Conservation (phyloP, 23 tunicate species). For the Trididemnum miniatum region DNA sequence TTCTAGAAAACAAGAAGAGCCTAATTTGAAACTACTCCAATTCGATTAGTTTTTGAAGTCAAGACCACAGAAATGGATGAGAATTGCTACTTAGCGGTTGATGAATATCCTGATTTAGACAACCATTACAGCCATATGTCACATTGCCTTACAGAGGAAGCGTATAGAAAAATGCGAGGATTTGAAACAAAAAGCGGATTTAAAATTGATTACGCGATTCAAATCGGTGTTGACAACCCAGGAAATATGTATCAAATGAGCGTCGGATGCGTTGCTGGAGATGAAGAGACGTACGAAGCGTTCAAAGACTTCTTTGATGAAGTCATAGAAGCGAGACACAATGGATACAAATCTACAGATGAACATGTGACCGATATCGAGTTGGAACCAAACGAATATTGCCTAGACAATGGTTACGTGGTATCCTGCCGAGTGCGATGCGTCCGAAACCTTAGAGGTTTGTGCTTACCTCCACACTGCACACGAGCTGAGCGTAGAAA, state of each 20-base stretch:
- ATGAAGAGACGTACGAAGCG: slow-evolving; percentile 38
- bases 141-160: slow-evolving; percentile 63
- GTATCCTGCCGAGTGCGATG: slow-evolving; percentile 15
- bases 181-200: slow-evolving; percentile 56
- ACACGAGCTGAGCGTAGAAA: slow-evolving; percentile 84
- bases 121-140: slow-evolving; percentile 85
- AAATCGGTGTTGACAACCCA: slow-evolving; percentile 77
- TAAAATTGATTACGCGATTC: slow-evolving; percentile 62
- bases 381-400: not conserved
- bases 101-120: slow-evolving; percentile 64
- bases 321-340: slow-evolving; percentile 45
- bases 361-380: not conserved
- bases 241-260: slow-evolving; percentile 32
- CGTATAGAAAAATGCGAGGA: slow-evolving; percentile 44
- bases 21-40: too few relatives aligned
- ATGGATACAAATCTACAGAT: slow-evolving; percentile 32
- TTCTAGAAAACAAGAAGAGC: too few relatives aligned
- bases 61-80: too few relatives aligned
- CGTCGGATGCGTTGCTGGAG: slow-evolving; percentile 52
- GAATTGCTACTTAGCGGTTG: not conserved
- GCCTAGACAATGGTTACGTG: not conserved
- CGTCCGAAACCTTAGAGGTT: slow-evolving; percentile 56
- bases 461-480: slow-evolving; percentile 63
- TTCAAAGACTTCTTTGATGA: slow-evolving; percentile 39
- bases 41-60: too few relatives aligned